Evolutionary conservation across 2,797 vertebrate species (phyloP).

Genomic region (Channa striata): DNA sequence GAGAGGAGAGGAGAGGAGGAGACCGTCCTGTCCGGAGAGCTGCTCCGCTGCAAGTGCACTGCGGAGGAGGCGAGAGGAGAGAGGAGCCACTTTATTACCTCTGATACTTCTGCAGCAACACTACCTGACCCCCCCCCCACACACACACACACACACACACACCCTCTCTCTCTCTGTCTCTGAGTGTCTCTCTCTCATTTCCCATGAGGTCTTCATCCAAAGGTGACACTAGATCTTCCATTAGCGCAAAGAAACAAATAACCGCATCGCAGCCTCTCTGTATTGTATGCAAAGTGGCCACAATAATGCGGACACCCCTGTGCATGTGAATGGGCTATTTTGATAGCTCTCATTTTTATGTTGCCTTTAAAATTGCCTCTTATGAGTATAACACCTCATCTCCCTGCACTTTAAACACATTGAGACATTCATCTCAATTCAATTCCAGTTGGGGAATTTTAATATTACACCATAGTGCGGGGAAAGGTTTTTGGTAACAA

Average conservation of each 20-base stretch:
- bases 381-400: too few species aligned
- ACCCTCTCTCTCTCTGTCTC: slow-evolving; percentile 25
- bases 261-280: too few species aligned
- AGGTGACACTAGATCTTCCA: slow-evolving; percentile 27
- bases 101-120: slow-evolving; percentile 63
- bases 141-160: slow-evolving; percentile 18
- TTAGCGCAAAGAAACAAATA: not conserved
- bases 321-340: too few species aligned
- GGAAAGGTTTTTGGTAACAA: too few species aligned
- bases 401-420: too few species aligned
- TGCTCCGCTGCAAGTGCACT: slow-evolving; percentile 83
- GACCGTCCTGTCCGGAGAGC: slow-evolving; percentile 77
- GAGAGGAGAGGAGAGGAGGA: slow-evolving; percentile 37
- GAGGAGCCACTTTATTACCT: slow-evolving; percentile 59
- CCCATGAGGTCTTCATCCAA: slow-evolving; percentile 41
- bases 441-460: too few species aligned
- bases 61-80: slow-evolving; percentile 74
- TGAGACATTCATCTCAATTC: too few species aligned
- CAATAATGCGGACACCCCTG: slow-evolving; percentile 22
- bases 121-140: slow-evolving; percentile 48
- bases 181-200: slow-evolving; percentile 27
- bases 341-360: too few species aligned
- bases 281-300: not conserved
- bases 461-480: too few species aligned
- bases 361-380: too few species aligned